Evolutionary conservation across 2,113 vertebrate species (phyloP).

Genomic region (Myocastor coypus): DNA sequence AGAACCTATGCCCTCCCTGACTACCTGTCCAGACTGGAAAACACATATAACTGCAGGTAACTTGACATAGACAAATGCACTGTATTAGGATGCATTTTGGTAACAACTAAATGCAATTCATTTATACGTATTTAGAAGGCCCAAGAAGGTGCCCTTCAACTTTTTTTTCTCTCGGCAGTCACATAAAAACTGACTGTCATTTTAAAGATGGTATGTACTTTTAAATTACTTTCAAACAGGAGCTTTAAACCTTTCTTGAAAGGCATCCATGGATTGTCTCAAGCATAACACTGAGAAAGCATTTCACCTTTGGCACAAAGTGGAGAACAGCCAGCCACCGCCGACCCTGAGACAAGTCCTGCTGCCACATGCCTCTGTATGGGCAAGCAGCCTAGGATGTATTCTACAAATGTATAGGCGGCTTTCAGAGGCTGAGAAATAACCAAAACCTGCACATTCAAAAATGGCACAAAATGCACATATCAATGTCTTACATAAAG

Average conservation of each 20-base stretch:
- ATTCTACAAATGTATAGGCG: not conserved
- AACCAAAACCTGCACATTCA: not conserved
- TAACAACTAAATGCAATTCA: not conserved
- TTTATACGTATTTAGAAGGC: not conserved
- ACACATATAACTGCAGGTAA: not conserved
- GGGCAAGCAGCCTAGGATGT: not conserved
- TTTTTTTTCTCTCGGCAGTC: not conserved
- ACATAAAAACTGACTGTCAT: not conserved
- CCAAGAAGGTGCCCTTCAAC: not conserved
- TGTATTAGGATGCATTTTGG: fast-evolving
- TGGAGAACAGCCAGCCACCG: not conserved
- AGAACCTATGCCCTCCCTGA: not conserved
- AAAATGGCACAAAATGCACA: not conserved
- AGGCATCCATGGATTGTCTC: not conserved
- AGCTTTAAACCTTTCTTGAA: not conserved
- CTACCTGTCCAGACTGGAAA: fast-evolving
- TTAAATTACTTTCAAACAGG: not conserved
- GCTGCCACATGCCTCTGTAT: not conserved
- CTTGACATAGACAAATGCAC: not conserved
- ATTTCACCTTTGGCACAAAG: not conserved
- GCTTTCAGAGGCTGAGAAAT: not conserved
- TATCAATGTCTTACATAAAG: not conserved
- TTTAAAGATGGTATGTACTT: not conserved
- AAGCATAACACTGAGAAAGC: not conserved
- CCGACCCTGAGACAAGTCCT: not conserved